phyloP scores from a whole-genome alignment of 2,888 invertebrate genomes.

The Lysandra coridon region DNA sequence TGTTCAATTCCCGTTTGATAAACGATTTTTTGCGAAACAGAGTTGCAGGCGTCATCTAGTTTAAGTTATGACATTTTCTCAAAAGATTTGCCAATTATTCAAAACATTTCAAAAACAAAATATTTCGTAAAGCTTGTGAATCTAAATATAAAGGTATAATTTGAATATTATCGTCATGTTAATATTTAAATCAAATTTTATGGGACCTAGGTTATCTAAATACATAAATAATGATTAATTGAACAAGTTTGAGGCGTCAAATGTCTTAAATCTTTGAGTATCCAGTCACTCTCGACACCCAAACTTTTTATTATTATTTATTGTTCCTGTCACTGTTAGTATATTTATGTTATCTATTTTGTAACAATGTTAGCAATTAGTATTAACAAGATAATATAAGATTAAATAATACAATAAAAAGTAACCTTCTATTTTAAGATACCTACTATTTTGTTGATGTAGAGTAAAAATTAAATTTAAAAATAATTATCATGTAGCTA shows the following conservation, averaged over 20 bases:
- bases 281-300: neutral
- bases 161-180: constrained; percentile 1
- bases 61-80: neutral
- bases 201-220: constrained; percentile 8
- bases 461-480: too few relatives aligned
- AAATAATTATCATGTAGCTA: too few relatives aligned
- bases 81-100: neutral
- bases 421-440: too few relatives aligned
- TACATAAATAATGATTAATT: constrained; percentile 14
- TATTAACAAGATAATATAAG: too few relatives aligned
- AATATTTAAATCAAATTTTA: constrained; percentile 12
- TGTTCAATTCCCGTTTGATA: too few relatives aligned
- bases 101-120: neutral
- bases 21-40: too few relatives aligned
- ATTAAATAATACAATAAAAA: too few relatives aligned
- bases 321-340: neutral
- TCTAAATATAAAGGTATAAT: neutral
- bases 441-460: too few relatives aligned
- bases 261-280: neutral
- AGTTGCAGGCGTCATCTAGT: too few relatives aligned
- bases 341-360: too few relatives aligned
- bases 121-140: neutral
- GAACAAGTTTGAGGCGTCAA: constrained; percentile 4
- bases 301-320: neutral
- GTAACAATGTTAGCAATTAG: too few relatives aligned